Conservation (phyloP, 1,140 invertebrate species). For the Holotrichia oblita region DNA sequence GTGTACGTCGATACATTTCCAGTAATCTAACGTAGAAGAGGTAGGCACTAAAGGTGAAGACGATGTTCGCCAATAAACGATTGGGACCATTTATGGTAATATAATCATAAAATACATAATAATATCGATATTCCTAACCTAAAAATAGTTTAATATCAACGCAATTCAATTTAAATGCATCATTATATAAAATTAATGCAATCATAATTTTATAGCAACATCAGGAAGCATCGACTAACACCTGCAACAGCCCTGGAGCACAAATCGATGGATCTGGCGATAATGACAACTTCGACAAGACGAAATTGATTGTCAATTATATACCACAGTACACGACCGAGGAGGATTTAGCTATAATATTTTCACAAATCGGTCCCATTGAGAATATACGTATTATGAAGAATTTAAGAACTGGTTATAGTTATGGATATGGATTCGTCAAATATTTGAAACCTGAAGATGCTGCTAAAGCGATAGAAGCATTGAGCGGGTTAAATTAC, state of each 20-base stretch:
- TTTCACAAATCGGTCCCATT: conserved; percentile 85
- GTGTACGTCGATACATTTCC: neutral
- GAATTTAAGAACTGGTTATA: conserved; percentile 91
- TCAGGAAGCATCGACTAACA: neutral
- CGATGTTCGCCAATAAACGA: conserved; percentile 35
- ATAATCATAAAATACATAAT: neutral
- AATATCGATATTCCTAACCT: too few species aligned
- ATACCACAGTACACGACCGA: conserved; percentile 93
- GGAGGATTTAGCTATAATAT: conserved; percentile 88
- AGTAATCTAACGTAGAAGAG: neutral
- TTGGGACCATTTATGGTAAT: conserved; percentile 37
- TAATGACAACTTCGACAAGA: conserved; percentile 59
- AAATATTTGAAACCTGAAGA: conserved; percentile 88
- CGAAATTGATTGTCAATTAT: conserved; percentile 96
- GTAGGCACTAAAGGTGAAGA: neutral
- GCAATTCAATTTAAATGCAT: too few species aligned
- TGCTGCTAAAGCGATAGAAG: conserved; percentile 84
- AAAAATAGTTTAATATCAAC: too few species aligned
- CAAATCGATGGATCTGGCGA: conserved; percentile 51
- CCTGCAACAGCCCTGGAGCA: neutral
- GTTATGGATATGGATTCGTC: conserved; percentile 96
- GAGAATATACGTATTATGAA: conserved; percentile 93
- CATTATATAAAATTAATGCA: too few species aligned
- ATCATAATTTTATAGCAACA: neutral
- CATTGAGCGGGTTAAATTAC: conserved; percentile 80